A percentile compares a stretch with the other conserved stretches of the same genome.
Conservation (phyloP, 1,140 invertebrate genomes). For the Pararge aegeria region DNA sequence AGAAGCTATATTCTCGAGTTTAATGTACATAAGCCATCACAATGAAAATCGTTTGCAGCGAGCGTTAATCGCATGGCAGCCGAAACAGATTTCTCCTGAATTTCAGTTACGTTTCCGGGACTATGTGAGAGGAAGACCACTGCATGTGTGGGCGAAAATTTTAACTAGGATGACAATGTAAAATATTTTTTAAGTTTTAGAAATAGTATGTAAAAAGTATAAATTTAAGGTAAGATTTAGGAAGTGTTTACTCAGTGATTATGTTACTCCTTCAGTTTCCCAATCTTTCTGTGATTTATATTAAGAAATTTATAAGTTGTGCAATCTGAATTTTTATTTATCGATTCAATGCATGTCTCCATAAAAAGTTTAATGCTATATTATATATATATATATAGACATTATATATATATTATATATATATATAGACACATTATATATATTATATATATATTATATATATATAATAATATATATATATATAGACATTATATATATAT, state of each 20-base stretch:
- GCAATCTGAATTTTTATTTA: neutral
- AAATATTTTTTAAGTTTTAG: neutral
- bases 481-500: too few relatives aligned
- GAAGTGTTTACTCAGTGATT: neutral
- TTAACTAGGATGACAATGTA: slow-evolving; percentile 34
- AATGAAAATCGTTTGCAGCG: slow-evolving; percentile 44
- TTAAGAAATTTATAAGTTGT: neutral
- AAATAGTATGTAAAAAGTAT: neutral
- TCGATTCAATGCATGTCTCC: too few relatives aligned
- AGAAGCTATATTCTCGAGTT: slow-evolving; percentile 64
- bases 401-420: too few relatives aligned
- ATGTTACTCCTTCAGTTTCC: neutral
- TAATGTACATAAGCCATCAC: slow-evolving; percentile 62
- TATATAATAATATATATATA: too few relatives aligned
- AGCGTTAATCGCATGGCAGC: slow-evolving; percentile 51
- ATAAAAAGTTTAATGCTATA: too few relatives aligned
- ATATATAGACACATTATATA: too few relatives aligned
- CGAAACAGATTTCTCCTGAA: slow-evolving; percentile 48
- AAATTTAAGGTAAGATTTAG: neutral
- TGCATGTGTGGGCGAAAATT: slow-evolving; percentile 50
- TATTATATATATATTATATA: too few relatives aligned
- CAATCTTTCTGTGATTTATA: neutral
- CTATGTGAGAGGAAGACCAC: slow-evolving; percentile 53
- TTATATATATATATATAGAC: too few relatives aligned
- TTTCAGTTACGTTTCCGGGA: slow-evolving; percentile 46